Conservation (phyloP, 2,888 invertebrate species). For the Strigamia crassipes region DNA sequence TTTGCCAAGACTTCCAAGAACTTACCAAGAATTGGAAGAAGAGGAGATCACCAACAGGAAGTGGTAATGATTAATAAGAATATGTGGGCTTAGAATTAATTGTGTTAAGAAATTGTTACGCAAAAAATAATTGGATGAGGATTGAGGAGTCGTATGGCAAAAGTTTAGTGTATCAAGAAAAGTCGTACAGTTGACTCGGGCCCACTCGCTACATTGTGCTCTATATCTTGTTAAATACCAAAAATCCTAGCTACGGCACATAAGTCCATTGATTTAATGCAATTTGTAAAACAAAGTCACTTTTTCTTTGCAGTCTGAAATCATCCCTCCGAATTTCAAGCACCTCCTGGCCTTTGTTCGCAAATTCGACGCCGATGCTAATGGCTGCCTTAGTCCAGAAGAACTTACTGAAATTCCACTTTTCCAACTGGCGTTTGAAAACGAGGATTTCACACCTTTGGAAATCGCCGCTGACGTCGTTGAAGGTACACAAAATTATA, state of each 20-base stretch:
- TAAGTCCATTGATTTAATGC: too few relatives aligned
- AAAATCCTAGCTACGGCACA: too few relatives aligned
- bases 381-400: slow-evolving; percentile 48
- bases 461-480: slow-evolving; percentile 38
- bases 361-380: slow-evolving; percentile 46
- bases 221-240: too few relatives aligned
- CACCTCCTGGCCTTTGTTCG: slow-evolving; percentile 37
- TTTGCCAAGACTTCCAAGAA: slow-evolving; percentile 45
- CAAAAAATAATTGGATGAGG: background rate
- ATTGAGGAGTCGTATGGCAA: background rate
- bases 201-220: too few relatives aligned
- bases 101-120: background rate
- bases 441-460: slow-evolving; percentile 43
- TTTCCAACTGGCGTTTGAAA: slow-evolving; percentile 44
- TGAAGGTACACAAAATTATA: too few relatives aligned
- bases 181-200: too few relatives aligned
- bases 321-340: slow-evolving; percentile 16
- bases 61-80: background rate
- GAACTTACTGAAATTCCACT: slow-evolving; percentile 46
- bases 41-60: slow-evolving; percentile 32
- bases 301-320: slow-evolving; percentile 33
- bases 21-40: slow-evolving; percentile 36
- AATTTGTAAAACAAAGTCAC: too few relatives aligned
- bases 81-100: background rate
- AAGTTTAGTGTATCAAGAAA: too few relatives aligned